phyloP scores from a whole-genome alignment of 2,113 vertebrate genomes.

The Gasterosteus nipponicus region DNA sequence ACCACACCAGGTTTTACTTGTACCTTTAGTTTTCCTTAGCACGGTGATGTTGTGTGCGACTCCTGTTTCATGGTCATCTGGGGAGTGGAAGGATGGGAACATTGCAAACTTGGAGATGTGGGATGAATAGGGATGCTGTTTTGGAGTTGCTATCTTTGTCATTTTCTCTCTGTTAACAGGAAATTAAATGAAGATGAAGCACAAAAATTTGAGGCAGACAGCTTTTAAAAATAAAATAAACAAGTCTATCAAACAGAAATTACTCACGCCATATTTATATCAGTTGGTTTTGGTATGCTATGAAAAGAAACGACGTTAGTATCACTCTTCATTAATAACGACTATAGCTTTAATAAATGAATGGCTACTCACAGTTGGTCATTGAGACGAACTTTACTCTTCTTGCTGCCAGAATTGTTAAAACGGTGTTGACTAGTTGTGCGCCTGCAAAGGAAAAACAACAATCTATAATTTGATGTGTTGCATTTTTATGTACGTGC shows the following conservation, averaged over 20 bases:
- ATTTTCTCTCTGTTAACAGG: slow-evolving; percentile 69
- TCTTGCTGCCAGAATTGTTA: slow-evolving; percentile 72
- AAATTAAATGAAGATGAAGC: slow-evolving; percentile 2
- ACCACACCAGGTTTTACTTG: background rate
- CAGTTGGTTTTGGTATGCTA: slow-evolving; percentile 83
- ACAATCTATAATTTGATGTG: background rate
- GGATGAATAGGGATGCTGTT: slow-evolving; percentile 83
- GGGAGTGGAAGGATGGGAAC: slow-evolving; percentile 79
- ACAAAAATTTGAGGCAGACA: background rate
- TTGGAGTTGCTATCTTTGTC: slow-evolving; percentile 63
- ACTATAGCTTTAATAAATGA: background rate
- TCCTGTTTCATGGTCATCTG: slow-evolving; percentile 66
- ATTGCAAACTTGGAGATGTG: slow-evolving; percentile 80
- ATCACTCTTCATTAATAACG: background rate
- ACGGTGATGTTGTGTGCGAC: slow-evolving; percentile 49
- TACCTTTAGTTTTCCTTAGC: slow-evolving; percentile 81
- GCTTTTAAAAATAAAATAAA: background rate
- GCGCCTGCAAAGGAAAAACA: slow-evolving; percentile 65
- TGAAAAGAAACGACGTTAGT: slow-evolving; percentile 39
- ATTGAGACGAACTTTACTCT: slow-evolving; percentile 76
- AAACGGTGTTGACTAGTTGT: slow-evolving; percentile 65
- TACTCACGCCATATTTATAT: slow-evolving; percentile 81
- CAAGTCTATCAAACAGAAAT: background rate
- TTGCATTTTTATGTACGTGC: slow-evolving; percentile 1
- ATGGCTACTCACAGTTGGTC: slow-evolving; percentile 81